Base-by-base conservation (phyloP, 1,140 invertebrate genomes). In the Nephotettix cincticeps region DNA sequence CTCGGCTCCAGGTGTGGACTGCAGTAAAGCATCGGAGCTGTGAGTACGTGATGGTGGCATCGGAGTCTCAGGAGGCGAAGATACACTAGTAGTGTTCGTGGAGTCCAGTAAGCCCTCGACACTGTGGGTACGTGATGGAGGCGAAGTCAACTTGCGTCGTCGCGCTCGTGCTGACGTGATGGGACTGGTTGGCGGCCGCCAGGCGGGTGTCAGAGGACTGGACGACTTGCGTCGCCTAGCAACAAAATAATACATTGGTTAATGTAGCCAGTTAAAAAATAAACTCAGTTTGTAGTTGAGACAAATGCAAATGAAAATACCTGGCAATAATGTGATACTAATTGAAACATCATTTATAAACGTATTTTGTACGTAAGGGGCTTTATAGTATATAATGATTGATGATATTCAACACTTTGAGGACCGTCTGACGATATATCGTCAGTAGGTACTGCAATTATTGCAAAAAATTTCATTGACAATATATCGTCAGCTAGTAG, bases 161-260 rank as follows among this genome's bases (percentile, higher is more conserved):
- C 54, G 51, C 64, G 40, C 47, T 28, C 69, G 69, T 3, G 67
- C 54, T 68, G 40, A 51, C 40, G 68, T 54, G 23, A 71, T 79
- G 40, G 80, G 75, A 68, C 79, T 78, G 73, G 65, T 77, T 73
- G 73, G 77, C 72, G 75, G 74, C 65, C 75, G 76, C 72, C 77
- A 78, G 75, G 76, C 77, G 47, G 75, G 76, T 70, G 80, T 82
- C 81, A 83, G 83, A 76, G 88, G 87, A 83, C 85, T 88, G 61
- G 86, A 85, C 73, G 87, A 86, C 81, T 90, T 88, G 79, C 84
- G 84, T 77, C 87, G 83, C 81, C 85, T 87, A n/a, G 70, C 0
- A 81, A 81, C 80, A 66, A 36, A 36, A 36, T 36, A 36, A 64
- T 32, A 36, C n/a, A n/a, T n/a, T n/a, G n/a, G n/a, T n/a, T n/a